Evolutionary conservation across 2,113 vertebrate species (phyloP).

Genomic region (Oncorhynchus gorbuscha): DNA sequence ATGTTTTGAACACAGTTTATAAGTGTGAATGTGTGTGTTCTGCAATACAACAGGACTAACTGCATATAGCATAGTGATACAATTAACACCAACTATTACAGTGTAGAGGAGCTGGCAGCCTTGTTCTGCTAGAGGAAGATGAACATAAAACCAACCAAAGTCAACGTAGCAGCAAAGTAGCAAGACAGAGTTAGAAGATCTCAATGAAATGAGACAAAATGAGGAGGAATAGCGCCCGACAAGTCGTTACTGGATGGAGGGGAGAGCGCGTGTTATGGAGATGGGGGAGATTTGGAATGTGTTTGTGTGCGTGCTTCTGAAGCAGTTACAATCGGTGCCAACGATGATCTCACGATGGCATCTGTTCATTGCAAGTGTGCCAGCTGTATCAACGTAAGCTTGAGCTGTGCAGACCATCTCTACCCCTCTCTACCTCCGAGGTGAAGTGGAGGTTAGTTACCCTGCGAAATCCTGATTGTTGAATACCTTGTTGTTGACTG

Average conservation of each 20-base stretch:
- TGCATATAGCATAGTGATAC: background rate
- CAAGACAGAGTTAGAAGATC: slow-evolving; percentile 33
- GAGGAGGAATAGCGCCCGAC: slow-evolving; percentile 25
- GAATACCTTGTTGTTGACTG: too few relatives aligned
- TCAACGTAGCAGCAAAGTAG: slow-evolving; percentile 42
- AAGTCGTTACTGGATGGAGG: slow-evolving; percentile 40
- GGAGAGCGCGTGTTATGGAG: slow-evolving; percentile 30
- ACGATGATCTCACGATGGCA: background rate
- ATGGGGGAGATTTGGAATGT: background rate
- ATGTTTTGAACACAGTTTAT: too few relatives aligned
- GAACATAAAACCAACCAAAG: slow-evolving; percentile 19
- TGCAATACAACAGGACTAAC: too few relatives aligned
- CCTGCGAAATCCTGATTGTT: background rate
- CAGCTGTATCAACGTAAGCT: background rate
- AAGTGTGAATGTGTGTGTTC: background rate
- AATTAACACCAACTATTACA: background rate
- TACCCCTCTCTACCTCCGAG: background rate
- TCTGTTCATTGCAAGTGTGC: background rate
- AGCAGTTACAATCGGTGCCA: too few relatives aligned
- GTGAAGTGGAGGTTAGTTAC: background rate
- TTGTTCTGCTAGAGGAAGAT: slow-evolving; percentile 29
- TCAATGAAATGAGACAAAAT: slow-evolving; percentile 32
- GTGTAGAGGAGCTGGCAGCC: slow-evolving; percentile 21
- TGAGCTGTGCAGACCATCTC: background rate
- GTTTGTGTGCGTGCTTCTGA: slow-evolving; percentile 6